phyloP scores from a whole-genome alignment of 2,113 vertebrate genomes.

The Ranitomeya variabilis region DNA sequence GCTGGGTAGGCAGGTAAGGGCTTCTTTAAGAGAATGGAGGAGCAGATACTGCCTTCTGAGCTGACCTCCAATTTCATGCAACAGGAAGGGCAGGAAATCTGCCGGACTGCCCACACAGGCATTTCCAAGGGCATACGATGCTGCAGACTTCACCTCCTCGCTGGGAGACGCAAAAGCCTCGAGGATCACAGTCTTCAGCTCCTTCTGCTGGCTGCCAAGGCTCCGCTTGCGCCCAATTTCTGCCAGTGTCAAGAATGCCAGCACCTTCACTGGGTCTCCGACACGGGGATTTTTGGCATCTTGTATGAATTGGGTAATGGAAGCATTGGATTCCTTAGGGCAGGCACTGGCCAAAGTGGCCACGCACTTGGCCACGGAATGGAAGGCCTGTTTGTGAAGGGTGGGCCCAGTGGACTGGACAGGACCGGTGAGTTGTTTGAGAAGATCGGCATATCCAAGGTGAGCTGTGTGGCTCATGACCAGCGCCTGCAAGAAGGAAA shows the following conservation, averaged over 20 bases:
- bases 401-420: constrained; percentile 64
- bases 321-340: constrained; percentile 77
- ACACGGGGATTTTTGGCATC: constrained; percentile 79
- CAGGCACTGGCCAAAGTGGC: constrained; percentile 81
- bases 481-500: constrained; percentile 81
- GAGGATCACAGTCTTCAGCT: constrained; percentile 84
- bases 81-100: constrained; percentile 88
- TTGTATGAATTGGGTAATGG: constrained; percentile 77
- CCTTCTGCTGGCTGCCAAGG: constrained; percentile 82
- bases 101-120: constrained; percentile 82
- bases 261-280: constrained; percentile 76
- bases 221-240: constrained; percentile 84
- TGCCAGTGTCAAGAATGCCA: constrained; percentile 86
- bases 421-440: constrained; percentile 79
- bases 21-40: constrained; percentile 88
- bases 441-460: constrained; percentile 74
- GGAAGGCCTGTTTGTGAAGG: constrained; percentile 82
- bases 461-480: constrained; percentile 74
- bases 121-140: constrained; percentile 85
- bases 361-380: constrained; percentile 84
- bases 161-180: constrained; percentile 85
- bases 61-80: constrained; percentile 84
- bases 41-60: constrained; percentile 87
- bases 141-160: constrained; percentile 87
- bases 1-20: constrained; percentile 79